These are phyloP conservation scores for Agrotis puta DNA, from an alignment of 2,888 invertebrate genomes.

Conservation along the genomic window DNA sequence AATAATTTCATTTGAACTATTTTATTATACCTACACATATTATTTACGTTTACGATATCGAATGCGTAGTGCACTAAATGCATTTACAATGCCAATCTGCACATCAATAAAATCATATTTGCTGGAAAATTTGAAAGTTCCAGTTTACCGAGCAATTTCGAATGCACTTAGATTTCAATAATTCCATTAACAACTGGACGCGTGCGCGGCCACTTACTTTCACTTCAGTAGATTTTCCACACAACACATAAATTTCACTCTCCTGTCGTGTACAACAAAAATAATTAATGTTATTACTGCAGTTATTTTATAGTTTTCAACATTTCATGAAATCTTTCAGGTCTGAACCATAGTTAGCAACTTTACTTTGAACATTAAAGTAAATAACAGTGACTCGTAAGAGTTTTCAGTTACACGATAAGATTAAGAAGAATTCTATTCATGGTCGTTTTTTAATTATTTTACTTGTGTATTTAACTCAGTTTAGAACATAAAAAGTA, in stretches of 20 bases:
- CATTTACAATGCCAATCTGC: conserved; percentile 13
- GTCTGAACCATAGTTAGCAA: background rate
- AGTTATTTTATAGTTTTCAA: conserved; percentile 14
- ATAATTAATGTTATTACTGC: conserved; percentile 8
- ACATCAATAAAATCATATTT: conserved; percentile 39
- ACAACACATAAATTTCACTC: conserved; percentile 56
- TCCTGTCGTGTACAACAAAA: conserved; percentile 34
- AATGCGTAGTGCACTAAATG: background rate
- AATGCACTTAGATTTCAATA: conserved; percentile 82
- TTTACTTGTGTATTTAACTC: background rate
- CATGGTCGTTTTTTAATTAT: no score
- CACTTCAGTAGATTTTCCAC: conserved; percentile 78
- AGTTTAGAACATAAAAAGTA: conserved; percentile 12
- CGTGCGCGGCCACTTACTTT: conserved; percentile 80
- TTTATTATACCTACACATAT: background rate
- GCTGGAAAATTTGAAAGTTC: conserved; percentile 72
- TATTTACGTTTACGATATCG: background rate
- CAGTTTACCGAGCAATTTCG: conserved; percentile 72
- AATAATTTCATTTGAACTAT: background rate
- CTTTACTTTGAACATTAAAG: background rate
- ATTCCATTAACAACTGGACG: conserved; percentile 77
- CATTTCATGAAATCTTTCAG: conserved; percentile 1
- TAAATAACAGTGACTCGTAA: background rate
- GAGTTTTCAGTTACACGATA: background rate
- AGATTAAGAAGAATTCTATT: background rate